Evolutionary conservation across 2,113 vertebrate genomes (phyloP).

Genomic region (Crocuta crocuta): DNA sequence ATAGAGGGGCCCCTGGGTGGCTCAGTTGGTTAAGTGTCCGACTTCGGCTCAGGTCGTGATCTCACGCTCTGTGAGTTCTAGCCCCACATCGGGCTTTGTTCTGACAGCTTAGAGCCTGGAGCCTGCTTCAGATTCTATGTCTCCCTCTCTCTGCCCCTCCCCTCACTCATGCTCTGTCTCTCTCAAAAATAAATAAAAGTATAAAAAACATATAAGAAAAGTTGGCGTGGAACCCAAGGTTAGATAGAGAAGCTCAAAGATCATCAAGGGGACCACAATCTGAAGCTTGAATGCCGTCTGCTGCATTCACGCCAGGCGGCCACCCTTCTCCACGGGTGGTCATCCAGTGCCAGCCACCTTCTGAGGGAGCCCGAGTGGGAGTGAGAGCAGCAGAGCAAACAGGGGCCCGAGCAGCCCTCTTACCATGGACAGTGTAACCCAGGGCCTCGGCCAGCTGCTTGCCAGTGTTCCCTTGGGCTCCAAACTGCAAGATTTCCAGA

Average conservation of each 20-base stretch:
- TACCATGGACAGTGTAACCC: constrained; percentile 91
- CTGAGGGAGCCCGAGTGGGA: background rate
- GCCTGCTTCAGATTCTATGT: too few species aligned
- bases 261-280: background rate
- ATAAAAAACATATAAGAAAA: background rate
- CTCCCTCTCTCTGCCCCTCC: too few species aligned
- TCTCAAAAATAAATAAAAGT: too few species aligned
- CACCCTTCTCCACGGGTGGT: background rate
- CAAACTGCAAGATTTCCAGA: constrained; percentile 93
- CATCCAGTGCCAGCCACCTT: too few species aligned
- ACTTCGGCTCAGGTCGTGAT: too few species aligned
- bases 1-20: too few species aligned
- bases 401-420: background rate
- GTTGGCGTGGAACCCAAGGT: background rate
- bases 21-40: too few species aligned
- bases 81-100: too few species aligned
- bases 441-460: constrained; percentile 88
- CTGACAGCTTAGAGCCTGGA: too few species aligned
- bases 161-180: too few species aligned
- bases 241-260: background rate
- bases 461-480: constrained; percentile 90
- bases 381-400: background rate
- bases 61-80: too few species aligned
- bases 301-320: background rate
- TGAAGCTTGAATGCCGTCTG: background rate